phyloP scores from a whole-genome alignment of 2,113 vertebrate species.

The Hippocampus guttulatus region DNA sequence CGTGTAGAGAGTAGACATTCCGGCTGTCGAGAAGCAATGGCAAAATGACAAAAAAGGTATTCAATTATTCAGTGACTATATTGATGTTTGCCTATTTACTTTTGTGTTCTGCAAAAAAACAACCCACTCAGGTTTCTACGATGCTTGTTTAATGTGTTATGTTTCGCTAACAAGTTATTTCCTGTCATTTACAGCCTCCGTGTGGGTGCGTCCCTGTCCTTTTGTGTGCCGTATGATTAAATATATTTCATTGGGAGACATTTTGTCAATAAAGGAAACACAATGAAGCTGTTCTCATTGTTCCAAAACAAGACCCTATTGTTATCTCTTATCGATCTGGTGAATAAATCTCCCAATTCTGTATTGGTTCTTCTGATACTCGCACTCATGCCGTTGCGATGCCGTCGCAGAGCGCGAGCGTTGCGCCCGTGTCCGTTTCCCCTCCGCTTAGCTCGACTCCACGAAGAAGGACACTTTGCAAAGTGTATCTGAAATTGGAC shows the following conservation, averaged over 20 bases:
- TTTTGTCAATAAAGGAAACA: neutral
- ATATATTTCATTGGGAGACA: neutral
- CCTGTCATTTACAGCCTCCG: conserved; percentile 6
- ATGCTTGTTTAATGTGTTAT: conserved; percentile 41
- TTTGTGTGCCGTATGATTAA: neutral
- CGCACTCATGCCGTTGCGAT: neutral
- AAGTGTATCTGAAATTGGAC: conserved; percentile 71
- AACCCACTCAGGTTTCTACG: neutral
- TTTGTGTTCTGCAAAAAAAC: conserved; percentile 3
- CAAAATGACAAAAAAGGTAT: neutral
- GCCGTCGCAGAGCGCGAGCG: neutral
- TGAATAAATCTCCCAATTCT: neutral
- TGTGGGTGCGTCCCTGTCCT: neutral
- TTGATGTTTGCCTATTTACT: conserved; percentile 17
- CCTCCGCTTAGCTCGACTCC: conserved; percentile 58
- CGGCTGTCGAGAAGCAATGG: neutral
- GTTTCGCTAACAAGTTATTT: conserved; percentile 11
- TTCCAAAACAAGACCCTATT: neutral
- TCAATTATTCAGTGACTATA: neutral
- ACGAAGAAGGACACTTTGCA: conserved; percentile 80
- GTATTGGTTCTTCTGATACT: neutral
- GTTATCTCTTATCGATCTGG: neutral
- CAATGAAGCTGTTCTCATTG: neutral
- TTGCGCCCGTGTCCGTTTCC: neutral
- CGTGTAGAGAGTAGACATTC: conserved; percentile 49